Evolutionary conservation across 53 echinoderm and acorn worm species (phyloP), one percentile per base, ranked within the genome.

Genomic region (Crossaster papposus): DNA sequence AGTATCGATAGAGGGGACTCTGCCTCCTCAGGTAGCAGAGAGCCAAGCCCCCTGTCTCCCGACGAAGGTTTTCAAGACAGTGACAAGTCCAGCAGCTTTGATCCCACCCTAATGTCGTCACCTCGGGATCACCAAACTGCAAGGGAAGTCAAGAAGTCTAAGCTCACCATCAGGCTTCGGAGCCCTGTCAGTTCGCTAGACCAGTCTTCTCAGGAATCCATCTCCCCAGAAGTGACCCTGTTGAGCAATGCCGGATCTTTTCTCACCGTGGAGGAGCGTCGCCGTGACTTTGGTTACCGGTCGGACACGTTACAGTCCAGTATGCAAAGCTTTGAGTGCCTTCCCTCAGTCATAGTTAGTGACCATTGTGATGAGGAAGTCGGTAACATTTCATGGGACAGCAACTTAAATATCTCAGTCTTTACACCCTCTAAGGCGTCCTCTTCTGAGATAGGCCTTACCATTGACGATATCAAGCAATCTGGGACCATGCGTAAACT

Each of bases 41-140:
- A 87, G 58, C 77, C 87, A 55, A 87, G 87, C 38, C 87, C 87
- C 30, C 90, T 91, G 68, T 96, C 96, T n/a, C 96, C 96, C 2
- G 96, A 96, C 81, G 96, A 96, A 80, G 96, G 96, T 1, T 96
- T 94, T 34, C 94, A 94, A 53, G 96, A 94, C 30, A 89, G 81
- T 65, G 96, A 94, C 50, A 90, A 87, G 29, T 26, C 90, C 3
- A 64, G 68, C 54, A 73, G 79, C 14, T 80, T 81, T 51, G 86
- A 79, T 51, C 38, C 26, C 55, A 58, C 52, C 2, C 35, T 63
- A 24, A 37, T 33, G 2, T 36, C 77, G 3, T 58, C 58, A 24
- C 14, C 87, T 8, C 50, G 53, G 15, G 62, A 72, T 55, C 35
- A 38, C 29, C 36, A 24, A 15, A 62, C 38, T 14, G n/a, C 77